Percentiles rank a stretch among this genome's conserved stretches.
These are phyloP conservation scores for Anarsia innoxiella DNA, from an alignment of 2,888 invertebrate species.

Conservation along the genomic window DNA sequence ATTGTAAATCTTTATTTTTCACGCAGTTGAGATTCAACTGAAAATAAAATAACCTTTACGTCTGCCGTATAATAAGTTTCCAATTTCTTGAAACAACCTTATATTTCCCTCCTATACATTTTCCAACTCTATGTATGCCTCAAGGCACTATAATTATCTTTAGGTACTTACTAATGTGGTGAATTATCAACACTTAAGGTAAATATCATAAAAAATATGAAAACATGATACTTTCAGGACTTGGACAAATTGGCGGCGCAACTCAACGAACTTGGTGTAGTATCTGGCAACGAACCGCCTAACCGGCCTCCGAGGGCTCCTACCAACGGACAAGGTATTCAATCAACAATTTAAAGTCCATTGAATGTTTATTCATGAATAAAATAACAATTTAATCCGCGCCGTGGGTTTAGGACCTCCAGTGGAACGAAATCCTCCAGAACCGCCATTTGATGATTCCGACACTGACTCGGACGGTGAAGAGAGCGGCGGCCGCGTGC, in stretches of 20 bases:
- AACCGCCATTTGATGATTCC: constrained; percentile 81
- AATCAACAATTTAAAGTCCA: no score
- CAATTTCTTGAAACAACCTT: no score
- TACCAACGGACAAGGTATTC: constrained; percentile 68
- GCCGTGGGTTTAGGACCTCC: constrained; percentile 44
- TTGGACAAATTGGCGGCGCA: constrained; percentile 97
- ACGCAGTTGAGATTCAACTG: no score
- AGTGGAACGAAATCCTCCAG: constrained; percentile 75
- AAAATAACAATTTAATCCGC: background rate
- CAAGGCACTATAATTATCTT: no score
- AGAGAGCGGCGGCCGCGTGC: constrained; percentile 84
- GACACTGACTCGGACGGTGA: constrained; percentile 90
- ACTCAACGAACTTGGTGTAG: constrained; percentile 93
- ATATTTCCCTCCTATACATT: background rate
- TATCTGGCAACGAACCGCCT: constrained; percentile 82
- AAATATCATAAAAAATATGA: no score
- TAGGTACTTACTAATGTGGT: no score
- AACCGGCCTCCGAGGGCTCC: constrained; percentile 64
- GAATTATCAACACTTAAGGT: no score
- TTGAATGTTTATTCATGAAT: background rate
- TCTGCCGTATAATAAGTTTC: no score
- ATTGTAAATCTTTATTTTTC: no score
- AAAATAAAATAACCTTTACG: no score
- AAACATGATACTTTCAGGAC: constrained; percentile 76
- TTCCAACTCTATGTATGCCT: no score